These are phyloP conservation scores for Panorpa germanica DNA, from an alignment of 2,888 invertebrate genomes.

Conservation along the genomic window DNA sequence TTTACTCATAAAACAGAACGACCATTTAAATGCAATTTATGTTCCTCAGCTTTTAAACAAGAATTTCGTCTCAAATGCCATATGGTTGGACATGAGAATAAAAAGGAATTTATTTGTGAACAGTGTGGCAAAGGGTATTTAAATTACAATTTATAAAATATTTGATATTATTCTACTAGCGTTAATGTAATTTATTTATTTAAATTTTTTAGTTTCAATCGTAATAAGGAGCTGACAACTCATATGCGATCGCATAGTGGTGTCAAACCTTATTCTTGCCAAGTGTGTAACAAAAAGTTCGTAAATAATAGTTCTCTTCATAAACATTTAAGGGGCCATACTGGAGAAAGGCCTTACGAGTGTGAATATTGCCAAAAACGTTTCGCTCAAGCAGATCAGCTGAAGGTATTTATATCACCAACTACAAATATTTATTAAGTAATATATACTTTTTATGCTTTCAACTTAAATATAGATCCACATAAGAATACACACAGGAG, in stretches of 20 bases:
- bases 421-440: too few species aligned
- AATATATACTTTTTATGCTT: too few species aligned
- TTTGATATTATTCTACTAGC: too few species aligned
- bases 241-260: too few species aligned
- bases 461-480: too few species aligned
- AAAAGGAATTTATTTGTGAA: too few species aligned
- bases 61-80: background rate
- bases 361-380: background rate
- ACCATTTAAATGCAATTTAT: background rate
- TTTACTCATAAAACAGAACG: slow-evolving; percentile 3
- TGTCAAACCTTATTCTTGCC: background rate
- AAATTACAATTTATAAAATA: too few species aligned
- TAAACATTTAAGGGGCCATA: slow-evolving; percentile 1
- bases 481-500: slow-evolving; percentile 1
- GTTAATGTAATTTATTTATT: too few species aligned
- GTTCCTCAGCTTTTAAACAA: background rate
- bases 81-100: background rate
- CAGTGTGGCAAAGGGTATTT: too few species aligned
- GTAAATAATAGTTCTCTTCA: background rate
- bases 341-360: background rate
- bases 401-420: too few species aligned
- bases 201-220: too few species aligned
- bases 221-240: too few species aligned
- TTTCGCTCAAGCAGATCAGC: slow-evolving; percentile 1
- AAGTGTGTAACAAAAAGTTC: background rate